A percentile compares a stretch with the other conserved stretches of the same genome.
Evolutionary conservation across 2,113 vertebrate genomes (phyloP).

Genomic region (Hypanus sabinus): DNA sequence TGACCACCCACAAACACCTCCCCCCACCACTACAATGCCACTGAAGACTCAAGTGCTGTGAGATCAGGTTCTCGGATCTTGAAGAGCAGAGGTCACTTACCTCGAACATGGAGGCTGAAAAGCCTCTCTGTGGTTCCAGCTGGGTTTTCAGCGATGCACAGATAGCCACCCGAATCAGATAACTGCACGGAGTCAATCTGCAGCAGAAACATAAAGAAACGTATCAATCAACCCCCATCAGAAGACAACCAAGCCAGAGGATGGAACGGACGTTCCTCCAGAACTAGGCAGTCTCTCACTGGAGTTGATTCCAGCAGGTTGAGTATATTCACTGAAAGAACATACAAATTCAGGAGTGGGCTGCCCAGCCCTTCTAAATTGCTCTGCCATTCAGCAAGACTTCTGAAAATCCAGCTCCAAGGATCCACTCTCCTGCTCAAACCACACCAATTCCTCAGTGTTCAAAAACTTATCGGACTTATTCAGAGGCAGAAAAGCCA

Average conservation of each 20-base stretch:
- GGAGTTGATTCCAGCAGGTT: neutral
- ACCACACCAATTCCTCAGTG: too few relatives aligned
- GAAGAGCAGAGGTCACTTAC: slow-evolving; percentile 49
- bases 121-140: slow-evolving; percentile 71
- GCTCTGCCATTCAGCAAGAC: too few relatives aligned
- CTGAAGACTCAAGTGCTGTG: neutral
- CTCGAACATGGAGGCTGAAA: slow-evolving; percentile 72
- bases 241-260: too few relatives aligned
- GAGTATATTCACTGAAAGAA: neutral
- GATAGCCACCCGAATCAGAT: slow-evolving; percentile 65
- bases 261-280: neutral
- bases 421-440: too few relatives aligned
- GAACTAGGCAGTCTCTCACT: neutral
- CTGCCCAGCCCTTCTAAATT: too few relatives aligned
- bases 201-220: slow-evolving; percentile 9
- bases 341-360: too few relatives aligned
- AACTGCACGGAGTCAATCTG: slow-evolving; percentile 66
- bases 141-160: slow-evolving; percentile 72
- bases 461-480: too few relatives aligned
- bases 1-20: neutral
- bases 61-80: too few relatives aligned
- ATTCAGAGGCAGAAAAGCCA: too few relatives aligned
- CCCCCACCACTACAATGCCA: too few relatives aligned
- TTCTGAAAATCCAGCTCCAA: too few relatives aligned
- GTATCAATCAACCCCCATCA: neutral